A percentile compares a stretch with the other conserved stretches of the same genome.
Evolutionary conservation across 23 tunicate genomes (phyloP).

Genomic region (Corella eumyota): DNA sequence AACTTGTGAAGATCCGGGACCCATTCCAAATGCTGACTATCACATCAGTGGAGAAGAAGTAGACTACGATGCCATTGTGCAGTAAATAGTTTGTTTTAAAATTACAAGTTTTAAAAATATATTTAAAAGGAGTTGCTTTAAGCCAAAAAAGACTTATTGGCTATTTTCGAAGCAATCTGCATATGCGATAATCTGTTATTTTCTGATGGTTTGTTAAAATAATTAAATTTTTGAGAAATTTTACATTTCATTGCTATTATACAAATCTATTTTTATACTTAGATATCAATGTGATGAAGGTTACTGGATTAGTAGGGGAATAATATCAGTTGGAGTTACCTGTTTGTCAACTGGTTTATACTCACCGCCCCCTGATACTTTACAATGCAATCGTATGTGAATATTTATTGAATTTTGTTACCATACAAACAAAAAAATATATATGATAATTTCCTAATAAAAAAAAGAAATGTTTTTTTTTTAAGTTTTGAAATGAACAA

Average conservation of each 20-base stretch:
- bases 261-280: not conserved
- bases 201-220: no score
- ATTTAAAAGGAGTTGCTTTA: no score
- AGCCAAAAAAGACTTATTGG: no score
- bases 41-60: constrained; percentile 9
- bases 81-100: constrained; percentile 17
- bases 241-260: no score
- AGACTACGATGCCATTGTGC: constrained; percentile 23
- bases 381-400: constrained; percentile 27
- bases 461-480: no score
- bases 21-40: constrained; percentile 16
- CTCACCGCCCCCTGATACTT: constrained; percentile 21
- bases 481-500: no score
- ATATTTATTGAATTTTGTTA: not conserved
- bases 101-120: no score
- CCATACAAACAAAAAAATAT: no score
- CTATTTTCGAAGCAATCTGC: no score
- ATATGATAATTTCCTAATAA: no score
- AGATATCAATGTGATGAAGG: constrained; percentile 9
- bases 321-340: not conserved
- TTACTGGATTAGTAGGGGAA: constrained; percentile 8
- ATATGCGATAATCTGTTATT: no score
- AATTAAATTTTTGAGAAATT: no score
- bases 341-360: constrained; percentile 16
- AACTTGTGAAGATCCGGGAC: constrained; percentile 60